Evolutionary conservation across 2,797 vertebrate genomes (phyloP), one percentile per base, ranked within the genome.

Genomic region (Tachyglossus aculeatus): DNA sequence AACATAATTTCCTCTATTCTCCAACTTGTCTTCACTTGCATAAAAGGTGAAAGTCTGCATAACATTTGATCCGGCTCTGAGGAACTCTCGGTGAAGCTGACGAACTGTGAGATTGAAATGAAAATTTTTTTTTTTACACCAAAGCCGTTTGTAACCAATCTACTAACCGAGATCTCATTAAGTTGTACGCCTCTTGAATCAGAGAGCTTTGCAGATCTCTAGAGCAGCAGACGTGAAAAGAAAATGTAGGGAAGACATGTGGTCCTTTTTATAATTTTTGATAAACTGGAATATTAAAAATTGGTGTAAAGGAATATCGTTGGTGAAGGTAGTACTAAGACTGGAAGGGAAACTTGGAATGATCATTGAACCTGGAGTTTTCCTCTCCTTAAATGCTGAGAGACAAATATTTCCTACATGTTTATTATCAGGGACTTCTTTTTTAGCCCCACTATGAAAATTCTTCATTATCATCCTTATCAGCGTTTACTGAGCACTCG

Each of bases 1-100:
- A 71, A 95, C 94, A 2, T 92, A 92, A 85, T 98, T 92, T 37
- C 97, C 98, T 16, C 97, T 91, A 92, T 99, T 99, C 88, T 95
- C 94, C 84, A 99, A 93, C 77, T 99, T 99, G 74, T 99, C 98
- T 6, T 99, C 97, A 65, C 96, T 98, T 13, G 97, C 98, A 19
- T 99, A 99, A 89, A 99, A 99, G 13, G 95, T 98, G 87, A 99
- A 98, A 0, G 97, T 96, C 86, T 99, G 98, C 92, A 99, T 95
- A 88, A 99, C 94, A 69, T 94, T 95, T 7, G 97, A 88, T n/a
- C 98, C 98, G 1, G 97, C 95, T 74, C 97, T 91, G 60, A 99
- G 93, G 87, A 99, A 99, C 85, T 99, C 98, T 32, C 96, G 84
- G 77, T 98, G 98, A 90, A 99, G 96, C 92, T 99, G 96, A n/a